phyloP scores from a whole-genome alignment of 2,888 invertebrate genomes.

The Antitype chi region DNA sequence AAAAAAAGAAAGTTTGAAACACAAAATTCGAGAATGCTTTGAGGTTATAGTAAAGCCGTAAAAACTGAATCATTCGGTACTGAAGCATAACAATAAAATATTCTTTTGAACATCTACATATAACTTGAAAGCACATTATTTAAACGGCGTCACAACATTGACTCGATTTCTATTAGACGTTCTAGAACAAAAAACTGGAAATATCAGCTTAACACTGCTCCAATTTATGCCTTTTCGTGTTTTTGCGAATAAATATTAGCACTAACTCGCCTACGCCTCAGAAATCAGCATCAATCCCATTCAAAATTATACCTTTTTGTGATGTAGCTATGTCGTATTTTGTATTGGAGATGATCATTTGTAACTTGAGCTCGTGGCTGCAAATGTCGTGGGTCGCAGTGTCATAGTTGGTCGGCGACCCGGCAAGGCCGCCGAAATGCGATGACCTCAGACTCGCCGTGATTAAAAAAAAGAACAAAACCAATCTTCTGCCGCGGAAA shows the following conservation, averaged over 20 bases:
- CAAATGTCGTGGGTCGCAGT: conserved; percentile 83
- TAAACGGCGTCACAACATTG: neutral
- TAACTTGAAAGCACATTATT: conserved; percentile 1
- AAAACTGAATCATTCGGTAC: neutral
- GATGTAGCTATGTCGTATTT: conserved; percentile 56
- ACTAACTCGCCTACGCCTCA: conserved; percentile 64
- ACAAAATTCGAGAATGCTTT: neutral
- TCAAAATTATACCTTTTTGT: conserved; percentile 66
- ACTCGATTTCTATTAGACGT: conserved; percentile 24
- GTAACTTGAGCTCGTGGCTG: conserved; percentile 69
- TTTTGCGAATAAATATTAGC: conserved; percentile 63
- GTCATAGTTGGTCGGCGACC: conserved; percentile 87
- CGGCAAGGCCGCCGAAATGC: conserved; percentile 87
- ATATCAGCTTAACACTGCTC: conserved; percentile 62
- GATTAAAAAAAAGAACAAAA: conserved; percentile 72
- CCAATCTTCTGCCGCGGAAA: conserved; percentile 62
- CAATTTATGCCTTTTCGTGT: conserved; percentile 63
- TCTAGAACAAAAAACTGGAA: conserved; percentile 47
- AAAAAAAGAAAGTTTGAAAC: neutral
- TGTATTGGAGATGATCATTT: conserved; percentile 60
- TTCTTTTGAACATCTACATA: neutral
- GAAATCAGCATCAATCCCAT: conserved; percentile 37
- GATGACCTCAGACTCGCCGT: conserved; percentile 85
- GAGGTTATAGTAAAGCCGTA: neutral
- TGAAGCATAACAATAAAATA: neutral